Evolutionary conservation across 2,797 vertebrate genomes (phyloP), one percentile per base, ranked within the genome.

Genomic region (Crenuchus spilurus): DNA sequence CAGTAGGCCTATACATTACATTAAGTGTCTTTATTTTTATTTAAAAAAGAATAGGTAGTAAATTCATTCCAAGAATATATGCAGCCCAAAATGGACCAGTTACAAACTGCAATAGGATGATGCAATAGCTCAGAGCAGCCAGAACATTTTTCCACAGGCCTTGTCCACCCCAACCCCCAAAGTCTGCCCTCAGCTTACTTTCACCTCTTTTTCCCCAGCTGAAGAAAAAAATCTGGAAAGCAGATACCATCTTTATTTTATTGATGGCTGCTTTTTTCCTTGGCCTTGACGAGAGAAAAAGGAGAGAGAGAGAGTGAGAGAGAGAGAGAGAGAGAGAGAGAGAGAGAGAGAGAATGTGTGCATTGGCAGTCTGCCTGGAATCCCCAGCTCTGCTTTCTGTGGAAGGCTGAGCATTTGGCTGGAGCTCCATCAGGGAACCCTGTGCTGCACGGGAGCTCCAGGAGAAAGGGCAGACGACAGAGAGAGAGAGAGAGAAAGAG

Each of bases 381-480:
- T 85, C 77, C 84, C 84, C 81, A 78, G 80, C 63, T 72, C 57
- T 35, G 63, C 71, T 83, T 84, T 79, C 82, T 80, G 85, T 83
- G 87, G 88, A 33, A 72, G 87, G 84, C 88, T 88, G 86, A 90
- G 89, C 85, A 87, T 83, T 89, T 88, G 85, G 87, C 85, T 90
- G 88, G 85, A 86, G 80, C 80, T 87, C 79, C 80, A 79, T 83
- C 83, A 87, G 86, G 70, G 79, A 80, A 81, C 80, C 74, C 78
- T 80, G 76, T 77, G 70, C 68, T 82, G 76, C 75, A 74, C 75
- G 64, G 78, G 83, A 78, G 64, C 77, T 76, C 64, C 74, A 77
- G 79, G 78, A 86, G 80, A 83, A 78, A 76, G 78, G 72, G 75
- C 72, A 78, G 75, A 58, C 1, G 33, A 42, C 37, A 61, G 41